Conservation (phyloP, 2,888 invertebrate genomes). For the Dryadula phaetusa region DNA sequence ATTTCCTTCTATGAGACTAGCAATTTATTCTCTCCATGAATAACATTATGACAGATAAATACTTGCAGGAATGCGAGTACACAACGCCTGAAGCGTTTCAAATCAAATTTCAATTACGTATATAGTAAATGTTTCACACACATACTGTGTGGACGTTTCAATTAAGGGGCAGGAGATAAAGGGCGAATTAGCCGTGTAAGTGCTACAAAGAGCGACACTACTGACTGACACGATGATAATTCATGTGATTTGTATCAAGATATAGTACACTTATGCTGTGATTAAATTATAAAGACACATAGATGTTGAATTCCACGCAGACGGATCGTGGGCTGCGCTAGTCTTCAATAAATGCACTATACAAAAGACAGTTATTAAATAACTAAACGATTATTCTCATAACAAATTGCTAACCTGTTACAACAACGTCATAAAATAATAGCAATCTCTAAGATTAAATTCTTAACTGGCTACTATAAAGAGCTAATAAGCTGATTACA, state of each 20-base stretch:
- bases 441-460: constrained; percentile 15
- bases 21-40: constrained; percentile 36
- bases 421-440: constrained; percentile 7
- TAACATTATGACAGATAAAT: constrained; percentile 36
- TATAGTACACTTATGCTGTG: constrained; percentile 1
- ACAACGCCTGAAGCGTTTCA: constrained; percentile 42
- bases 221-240: constrained; percentile 30
- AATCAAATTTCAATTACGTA: constrained; percentile 49
- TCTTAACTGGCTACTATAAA: constrained; percentile 20
- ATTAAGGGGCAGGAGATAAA: constrained; percentile 43
- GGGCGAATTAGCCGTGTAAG: constrained; percentile 30
- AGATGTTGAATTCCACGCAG: no score
- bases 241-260: constrained; percentile 20
- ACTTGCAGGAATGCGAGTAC: constrained; percentile 38
- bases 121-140: constrained; percentile 40
- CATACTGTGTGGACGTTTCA: constrained; percentile 48
- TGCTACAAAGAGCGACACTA: constrained; percentile 22
- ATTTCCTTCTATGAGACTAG: constrained; percentile 21
- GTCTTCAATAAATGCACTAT: neutral
- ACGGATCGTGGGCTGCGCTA: no score
- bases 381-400: constrained; percentile 6
- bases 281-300: no score
- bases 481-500: constrained; percentile 26
- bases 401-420: constrained; percentile 7
- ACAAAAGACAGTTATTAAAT: constrained; percentile 5